Evolutionary conservation across 2,797 vertebrate species (phyloP).

Genomic region (Myioborus melanocephalus): DNA sequence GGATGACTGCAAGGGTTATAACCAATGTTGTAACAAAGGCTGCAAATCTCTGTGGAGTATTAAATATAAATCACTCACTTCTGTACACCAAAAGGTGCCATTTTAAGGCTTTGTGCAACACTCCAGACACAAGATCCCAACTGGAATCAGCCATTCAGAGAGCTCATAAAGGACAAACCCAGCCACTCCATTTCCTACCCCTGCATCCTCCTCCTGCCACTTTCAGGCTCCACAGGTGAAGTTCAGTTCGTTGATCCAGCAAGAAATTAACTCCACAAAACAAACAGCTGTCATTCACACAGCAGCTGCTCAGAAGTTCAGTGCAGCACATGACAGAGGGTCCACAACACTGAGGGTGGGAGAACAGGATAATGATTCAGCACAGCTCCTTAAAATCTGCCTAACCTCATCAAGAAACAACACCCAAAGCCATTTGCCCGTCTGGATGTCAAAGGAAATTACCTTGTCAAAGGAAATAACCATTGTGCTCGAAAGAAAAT

Average conservation of each 20-base stretch:
- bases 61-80: not conserved
- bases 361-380: rapidly evolving
- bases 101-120: not conserved
- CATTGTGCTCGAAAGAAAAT: not conserved
- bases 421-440: not conserved
- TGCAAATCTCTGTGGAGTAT: not conserved
- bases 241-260: not conserved
- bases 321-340: not conserved
- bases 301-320: not conserved
- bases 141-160: rapidly evolving
- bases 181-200: not conserved
- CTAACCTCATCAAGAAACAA: not conserved
- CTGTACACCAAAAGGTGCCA: not conserved
- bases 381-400: not conserved
- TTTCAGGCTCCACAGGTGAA: rapidly evolving
- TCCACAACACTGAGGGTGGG: rapidly evolving
- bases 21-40: rapidly evolving
- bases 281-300: not conserved
- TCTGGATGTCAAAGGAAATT: not conserved
- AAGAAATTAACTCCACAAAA: not conserved
- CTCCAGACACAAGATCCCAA: not conserved
- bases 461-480: not conserved
- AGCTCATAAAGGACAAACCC: not conserved
- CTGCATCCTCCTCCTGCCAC: not conserved
- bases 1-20: not conserved